Conservation (phyloP, 2,797 vertebrate genomes). For the Lindbergichthys nudifrons region DNA sequence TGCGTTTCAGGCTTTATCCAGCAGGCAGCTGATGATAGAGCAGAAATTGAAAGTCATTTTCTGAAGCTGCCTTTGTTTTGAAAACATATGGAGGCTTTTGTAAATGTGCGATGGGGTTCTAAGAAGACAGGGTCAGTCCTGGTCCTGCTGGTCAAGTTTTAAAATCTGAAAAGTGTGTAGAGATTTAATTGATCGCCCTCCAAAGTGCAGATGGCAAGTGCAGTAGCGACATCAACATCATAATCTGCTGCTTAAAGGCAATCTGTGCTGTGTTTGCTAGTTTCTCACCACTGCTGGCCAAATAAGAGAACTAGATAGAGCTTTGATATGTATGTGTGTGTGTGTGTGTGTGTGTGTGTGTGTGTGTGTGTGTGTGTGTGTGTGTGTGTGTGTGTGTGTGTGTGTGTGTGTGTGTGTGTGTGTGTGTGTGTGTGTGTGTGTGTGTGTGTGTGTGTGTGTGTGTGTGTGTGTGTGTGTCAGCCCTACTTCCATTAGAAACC, state of each 20-base stretch:
- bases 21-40: conserved; percentile 24
- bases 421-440: no score
- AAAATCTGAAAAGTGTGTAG: conserved; percentile 11
- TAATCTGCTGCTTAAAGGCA: conserved; percentile 52
- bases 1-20: conserved; percentile 6
- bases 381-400: no score
- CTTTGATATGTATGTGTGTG: conserved; percentile 21
- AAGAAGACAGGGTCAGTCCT: not conserved
- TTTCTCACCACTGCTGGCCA: conserved; percentile 38
- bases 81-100: conserved; percentile 5
- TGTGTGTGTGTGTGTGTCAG: not conserved
- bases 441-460: not conserved
- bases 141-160: conserved; percentile 6
- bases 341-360: no score
- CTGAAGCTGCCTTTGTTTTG: conserved; percentile 4
- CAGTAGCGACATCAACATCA: conserved; percentile 43
- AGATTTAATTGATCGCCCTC: conserved; percentile 48
- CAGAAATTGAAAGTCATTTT: not conserved
- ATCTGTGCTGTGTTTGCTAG: conserved; percentile 45
- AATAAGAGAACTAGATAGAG: conserved; percentile 45
- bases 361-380: no score
- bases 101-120: not conserved
- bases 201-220: conserved; percentile 47
- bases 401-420: no score
- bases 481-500: conserved; percentile 6